These are phyloP conservation scores for Carcina quercana DNA, from an alignment of 2,888 invertebrate species.

Conservation along the genomic window DNA sequence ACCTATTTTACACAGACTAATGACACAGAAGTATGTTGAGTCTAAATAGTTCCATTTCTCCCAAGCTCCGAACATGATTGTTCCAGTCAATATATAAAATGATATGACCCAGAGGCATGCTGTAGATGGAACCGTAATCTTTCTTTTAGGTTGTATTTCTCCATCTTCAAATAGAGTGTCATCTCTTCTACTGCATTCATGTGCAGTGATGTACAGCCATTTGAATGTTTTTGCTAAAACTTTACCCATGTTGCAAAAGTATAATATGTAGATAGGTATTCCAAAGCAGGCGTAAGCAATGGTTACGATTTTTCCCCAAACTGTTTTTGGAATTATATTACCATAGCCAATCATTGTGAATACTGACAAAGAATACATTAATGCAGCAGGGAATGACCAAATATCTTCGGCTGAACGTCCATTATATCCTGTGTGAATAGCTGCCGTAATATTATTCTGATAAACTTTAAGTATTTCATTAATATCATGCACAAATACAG, in stretches of 20 bases:
- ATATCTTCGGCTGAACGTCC: slow-evolving; percentile 79
- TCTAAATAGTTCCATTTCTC: slow-evolving; percentile 91
- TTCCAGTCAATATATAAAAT: slow-evolving; percentile 87
- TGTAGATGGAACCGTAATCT: slow-evolving; percentile 90
- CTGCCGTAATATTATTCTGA: slow-evolving; percentile 79
- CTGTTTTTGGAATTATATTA: slow-evolving; percentile 87
- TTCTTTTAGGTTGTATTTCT: slow-evolving; percentile 68
- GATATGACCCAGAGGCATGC: slow-evolving; percentile 93
- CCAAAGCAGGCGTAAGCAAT: slow-evolving; percentile 91
- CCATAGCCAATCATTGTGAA: slow-evolving; percentile 96
- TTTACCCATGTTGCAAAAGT: slow-evolving; percentile 93
- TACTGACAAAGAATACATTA: slow-evolving; percentile 91
- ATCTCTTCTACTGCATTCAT: slow-evolving; percentile 78
- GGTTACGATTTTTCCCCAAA: slow-evolving; percentile 88
- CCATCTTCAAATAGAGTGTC: slow-evolving; percentile 66
- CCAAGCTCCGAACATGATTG: slow-evolving; percentile 93
- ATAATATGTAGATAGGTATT: slow-evolving; percentile 89
- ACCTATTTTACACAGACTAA: slow-evolving; percentile 91
- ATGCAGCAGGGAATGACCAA: slow-evolving; percentile 91
- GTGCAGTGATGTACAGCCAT: slow-evolving; percentile 84
- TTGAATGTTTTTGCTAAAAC: slow-evolving; percentile 88
- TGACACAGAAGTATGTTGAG: slow-evolving; percentile 92
- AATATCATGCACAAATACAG: slow-evolving; percentile 76
- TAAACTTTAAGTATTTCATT: slow-evolving; percentile 77
- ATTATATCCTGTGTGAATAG: slow-evolving; percentile 82